Evolutionary conservation across 2,888 invertebrate genomes (phyloP).

Genomic region (Drosophila mayaguana): DNA sequence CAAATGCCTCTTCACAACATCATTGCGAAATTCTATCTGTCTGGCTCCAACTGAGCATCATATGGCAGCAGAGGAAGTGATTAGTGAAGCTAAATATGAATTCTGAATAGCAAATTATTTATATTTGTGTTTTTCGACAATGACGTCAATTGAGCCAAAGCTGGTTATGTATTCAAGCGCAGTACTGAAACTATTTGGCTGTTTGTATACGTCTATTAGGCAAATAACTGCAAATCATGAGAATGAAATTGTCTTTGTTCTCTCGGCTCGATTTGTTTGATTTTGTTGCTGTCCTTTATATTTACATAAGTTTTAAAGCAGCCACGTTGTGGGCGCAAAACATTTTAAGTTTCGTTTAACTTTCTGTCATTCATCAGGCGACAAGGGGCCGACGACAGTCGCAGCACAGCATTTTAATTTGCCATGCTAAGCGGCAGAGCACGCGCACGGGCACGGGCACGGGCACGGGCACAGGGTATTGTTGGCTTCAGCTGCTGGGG

Average conservation of each 20-base stretch:
- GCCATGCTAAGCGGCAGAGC: constrained; percentile 46
- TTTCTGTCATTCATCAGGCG: constrained; percentile 43
- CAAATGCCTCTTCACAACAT: constrained; percentile 9
- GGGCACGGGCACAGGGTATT: constrained; percentile 16
- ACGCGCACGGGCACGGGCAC: neutral
- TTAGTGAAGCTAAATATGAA: constrained; percentile 27
- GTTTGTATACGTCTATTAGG: neutral
- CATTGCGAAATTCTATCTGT: constrained; percentile 25
- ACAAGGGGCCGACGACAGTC: constrained; percentile 24
- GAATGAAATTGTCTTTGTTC: constrained; percentile 2
- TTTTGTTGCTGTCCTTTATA: constrained; percentile 1
- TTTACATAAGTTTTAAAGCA: constrained; percentile 14
- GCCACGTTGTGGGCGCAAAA: constrained; percentile 18
- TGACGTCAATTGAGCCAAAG: neutral
- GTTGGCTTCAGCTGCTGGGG: constrained; percentile 23
- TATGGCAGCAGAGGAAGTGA: neutral
- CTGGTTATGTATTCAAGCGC: neutral
- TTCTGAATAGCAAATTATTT: constrained; percentile 5
- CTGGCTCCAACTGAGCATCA: neutral
- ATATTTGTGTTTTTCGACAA: neutral
- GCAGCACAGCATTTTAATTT: constrained; percentile 66
- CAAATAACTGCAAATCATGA: neutral
- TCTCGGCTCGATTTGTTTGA: constrained; percentile 2
- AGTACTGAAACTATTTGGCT: neutral
- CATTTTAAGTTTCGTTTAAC: constrained; percentile 63